Percentiles rank a stretch among this genome's conserved stretches.
phyloP scores from a whole-genome alignment of 2,797 vertebrate genomes.

The Macroramphosus scolopax region DNA sequence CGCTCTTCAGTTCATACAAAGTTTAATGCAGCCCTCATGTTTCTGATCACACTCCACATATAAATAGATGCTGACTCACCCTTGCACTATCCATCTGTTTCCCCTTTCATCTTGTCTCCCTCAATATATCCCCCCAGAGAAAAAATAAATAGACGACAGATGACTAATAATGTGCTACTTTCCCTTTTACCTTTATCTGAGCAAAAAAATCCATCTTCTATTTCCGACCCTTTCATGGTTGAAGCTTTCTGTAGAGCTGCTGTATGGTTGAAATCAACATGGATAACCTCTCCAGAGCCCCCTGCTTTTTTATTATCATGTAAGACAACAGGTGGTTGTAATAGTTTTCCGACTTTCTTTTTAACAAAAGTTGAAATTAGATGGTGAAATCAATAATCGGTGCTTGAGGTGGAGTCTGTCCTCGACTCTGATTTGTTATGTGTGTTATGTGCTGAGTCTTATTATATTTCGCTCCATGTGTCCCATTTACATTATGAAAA shows the following conservation, averaged over 20 bases:
- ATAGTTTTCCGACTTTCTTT: slow-evolving; percentile 9
- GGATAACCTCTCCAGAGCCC: neutral
- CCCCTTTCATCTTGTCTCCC: slow-evolving; percentile 4
- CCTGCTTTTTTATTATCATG: neutral
- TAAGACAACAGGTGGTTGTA: slow-evolving; percentile 14
- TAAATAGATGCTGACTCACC: slow-evolving; percentile 22
- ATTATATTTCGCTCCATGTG: too few relatives aligned
- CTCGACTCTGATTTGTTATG: too few relatives aligned
- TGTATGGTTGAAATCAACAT: too few relatives aligned
- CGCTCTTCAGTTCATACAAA: slow-evolving; percentile 32
- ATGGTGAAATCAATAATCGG: slow-evolving; percentile 16
- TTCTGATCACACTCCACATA: slow-evolving; percentile 42
- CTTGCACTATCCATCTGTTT: slow-evolving; percentile 1
- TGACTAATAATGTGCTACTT: neutral
- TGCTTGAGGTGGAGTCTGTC: slow-evolving; percentile 3
- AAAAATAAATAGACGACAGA: slow-evolving; percentile 3
- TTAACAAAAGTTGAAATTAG: slow-evolving; percentile 40
- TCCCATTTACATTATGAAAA: too few relatives aligned
- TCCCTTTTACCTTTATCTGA: neutral
- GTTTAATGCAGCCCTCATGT: slow-evolving; percentile 44
- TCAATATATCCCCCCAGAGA: slow-evolving; percentile 1
- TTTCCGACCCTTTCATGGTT: too few relatives aligned
- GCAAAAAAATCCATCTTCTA: too few relatives aligned
- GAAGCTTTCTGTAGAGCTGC: too few relatives aligned
- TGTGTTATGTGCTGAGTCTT: too few relatives aligned